phyloP scores from a whole-genome alignment of 2,797 vertebrate genomes.

The Eleutherodactylus coqui region DNA sequence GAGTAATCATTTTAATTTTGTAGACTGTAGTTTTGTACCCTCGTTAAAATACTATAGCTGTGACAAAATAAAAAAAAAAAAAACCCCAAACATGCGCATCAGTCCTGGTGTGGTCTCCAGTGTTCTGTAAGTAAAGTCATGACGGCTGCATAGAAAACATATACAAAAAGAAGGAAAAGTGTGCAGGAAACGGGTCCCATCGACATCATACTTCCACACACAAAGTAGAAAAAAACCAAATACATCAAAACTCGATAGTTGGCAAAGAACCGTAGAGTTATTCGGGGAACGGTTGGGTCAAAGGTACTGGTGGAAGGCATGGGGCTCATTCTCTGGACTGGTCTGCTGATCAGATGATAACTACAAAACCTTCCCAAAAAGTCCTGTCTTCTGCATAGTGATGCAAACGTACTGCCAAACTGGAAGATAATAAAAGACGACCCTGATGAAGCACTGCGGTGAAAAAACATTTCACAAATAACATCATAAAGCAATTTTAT shows the following conservation, averaged over 20 bases:
- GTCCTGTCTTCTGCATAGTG: constrained; percentile 84
- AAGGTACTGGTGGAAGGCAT: constrained; percentile 50
- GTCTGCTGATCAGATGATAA: constrained; percentile 78
- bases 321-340: constrained; percentile 71
- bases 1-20: constrained; percentile 27
- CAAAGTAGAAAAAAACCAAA: constrained; percentile 78
- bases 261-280: constrained; percentile 88
- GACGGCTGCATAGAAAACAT: constrained; percentile 80
- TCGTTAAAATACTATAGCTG: constrained; percentile 47
- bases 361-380: constrained; percentile 86
- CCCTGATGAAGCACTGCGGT: neutral
- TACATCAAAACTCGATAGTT: constrained; percentile 86
- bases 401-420: constrained; percentile 84
- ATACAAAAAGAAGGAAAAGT: constrained; percentile 74
- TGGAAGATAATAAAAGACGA: constrained; percentile 66
- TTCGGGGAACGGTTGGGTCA: constrained; percentile 71
- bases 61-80: constrained; percentile 37
- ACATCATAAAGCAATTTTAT: neutral
- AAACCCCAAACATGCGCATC: neutral
- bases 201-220: constrained; percentile 78
- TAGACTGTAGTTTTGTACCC: neutral
- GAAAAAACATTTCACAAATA: too few species aligned
- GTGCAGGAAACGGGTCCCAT: constrained; percentile 79
- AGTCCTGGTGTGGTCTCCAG: constrained; percentile 77
- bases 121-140: constrained; percentile 79